A percentile compares a stretch with the other conserved stretches of the same genome.
phyloP scores from a whole-genome alignment of 2,888 invertebrate species.

The Polyommatus iphigenia region DNA sequence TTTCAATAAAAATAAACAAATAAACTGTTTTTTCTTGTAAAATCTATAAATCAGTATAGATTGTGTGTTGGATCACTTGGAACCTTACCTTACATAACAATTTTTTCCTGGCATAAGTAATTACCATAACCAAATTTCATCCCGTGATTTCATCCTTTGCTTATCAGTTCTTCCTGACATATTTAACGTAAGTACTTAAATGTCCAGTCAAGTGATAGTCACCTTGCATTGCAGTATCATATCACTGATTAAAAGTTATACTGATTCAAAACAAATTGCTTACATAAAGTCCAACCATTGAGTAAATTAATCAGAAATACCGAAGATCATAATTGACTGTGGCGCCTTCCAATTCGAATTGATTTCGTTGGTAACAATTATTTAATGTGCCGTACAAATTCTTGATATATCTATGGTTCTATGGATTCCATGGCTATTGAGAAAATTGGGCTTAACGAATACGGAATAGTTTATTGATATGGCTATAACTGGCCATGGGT shows the following conservation, averaged over 20 bases:
- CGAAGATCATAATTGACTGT: conserved; percentile 9
- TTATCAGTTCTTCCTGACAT: no score
- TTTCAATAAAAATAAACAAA: no score
- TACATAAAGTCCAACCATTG: not conserved
- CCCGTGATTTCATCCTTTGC: no score
- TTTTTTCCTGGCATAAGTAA: no score
- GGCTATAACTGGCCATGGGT: conserved; percentile 24
- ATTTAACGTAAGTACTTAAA: no score
- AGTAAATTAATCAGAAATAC: not conserved
- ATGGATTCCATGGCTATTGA: conserved; percentile 33
- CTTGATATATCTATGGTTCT: conserved; percentile 46
- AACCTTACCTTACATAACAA: no score
- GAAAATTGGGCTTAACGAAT: conserved; percentile 42
- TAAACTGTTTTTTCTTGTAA: no score
- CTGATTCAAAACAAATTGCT: conserved; percentile 14
- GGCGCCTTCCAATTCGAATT: conserved; percentile 25
- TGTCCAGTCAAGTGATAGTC: no score
- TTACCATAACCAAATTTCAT: no score
- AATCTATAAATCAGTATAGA: no score
- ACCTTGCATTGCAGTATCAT: not conserved
- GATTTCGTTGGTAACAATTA: conserved; percentile 19
- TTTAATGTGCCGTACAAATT: conserved; percentile 49
- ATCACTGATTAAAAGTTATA: not conserved
- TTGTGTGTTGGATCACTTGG: no score
- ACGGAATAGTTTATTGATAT: conserved; percentile 39